Conservation (phyloP, 2,888 invertebrate genomes). For the Lithophane leautieri region DNA sequence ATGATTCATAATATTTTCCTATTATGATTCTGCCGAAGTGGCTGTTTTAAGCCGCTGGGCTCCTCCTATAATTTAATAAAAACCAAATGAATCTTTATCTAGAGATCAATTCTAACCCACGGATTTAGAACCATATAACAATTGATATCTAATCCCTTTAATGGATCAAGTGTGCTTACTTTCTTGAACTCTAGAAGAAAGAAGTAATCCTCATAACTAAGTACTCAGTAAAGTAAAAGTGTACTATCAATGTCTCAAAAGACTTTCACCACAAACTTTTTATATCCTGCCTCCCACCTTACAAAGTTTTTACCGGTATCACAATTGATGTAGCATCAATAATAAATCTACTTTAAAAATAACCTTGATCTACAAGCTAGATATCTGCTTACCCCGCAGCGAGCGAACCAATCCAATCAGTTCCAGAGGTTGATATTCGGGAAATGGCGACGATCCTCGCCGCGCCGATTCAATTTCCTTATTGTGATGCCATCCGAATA, state of each 20-base stretch:
- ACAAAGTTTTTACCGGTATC: background rate
- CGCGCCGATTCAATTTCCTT: slow-evolving; percentile 64
- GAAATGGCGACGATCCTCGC: slow-evolving; percentile 56
- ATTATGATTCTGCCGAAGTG: too few relatives aligned
- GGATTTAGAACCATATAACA: background rate
- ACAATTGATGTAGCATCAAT: slow-evolving; percentile 8
- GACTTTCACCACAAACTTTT: background rate
- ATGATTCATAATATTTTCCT: too few relatives aligned
- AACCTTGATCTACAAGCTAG: slow-evolving; percentile 32
- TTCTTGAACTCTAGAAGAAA: background rate
- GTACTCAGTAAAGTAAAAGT: background rate
- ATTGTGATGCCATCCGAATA: slow-evolving; percentile 51
- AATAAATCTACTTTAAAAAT: slow-evolving; percentile 36
- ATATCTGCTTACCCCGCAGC: slow-evolving; percentile 26
- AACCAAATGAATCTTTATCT: background rate
- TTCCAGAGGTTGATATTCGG: slow-evolving; percentile 48
- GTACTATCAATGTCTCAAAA: background rate
- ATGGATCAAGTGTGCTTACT: background rate
- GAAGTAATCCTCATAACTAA: background rate
- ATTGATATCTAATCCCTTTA: background rate
- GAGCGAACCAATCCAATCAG: slow-evolving; percentile 59
- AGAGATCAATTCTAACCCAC: too few relatives aligned
- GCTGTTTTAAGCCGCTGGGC: too few relatives aligned
- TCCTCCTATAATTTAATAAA: background rate
- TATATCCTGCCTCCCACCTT: background rate